Evolutionary conservation across 2,888 invertebrate species (phyloP).

Genomic region (Therioaphis trifolii): DNA sequence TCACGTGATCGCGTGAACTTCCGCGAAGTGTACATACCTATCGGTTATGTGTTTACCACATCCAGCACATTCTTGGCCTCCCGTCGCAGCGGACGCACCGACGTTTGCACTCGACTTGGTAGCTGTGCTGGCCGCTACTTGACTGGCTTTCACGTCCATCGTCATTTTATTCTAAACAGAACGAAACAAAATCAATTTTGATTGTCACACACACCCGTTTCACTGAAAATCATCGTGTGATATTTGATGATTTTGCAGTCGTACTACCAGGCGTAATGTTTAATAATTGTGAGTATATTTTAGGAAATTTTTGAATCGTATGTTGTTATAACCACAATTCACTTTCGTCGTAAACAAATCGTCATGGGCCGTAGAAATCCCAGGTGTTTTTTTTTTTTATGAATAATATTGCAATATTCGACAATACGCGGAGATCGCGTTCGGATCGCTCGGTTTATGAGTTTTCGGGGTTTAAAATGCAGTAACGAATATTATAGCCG

Average conservation of each 20-base stretch:
- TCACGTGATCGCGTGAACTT: too few relatives aligned
- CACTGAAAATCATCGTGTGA: too few relatives aligned
- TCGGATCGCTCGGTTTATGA: conserved; percentile 43
- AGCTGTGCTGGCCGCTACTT: conserved; percentile 70
- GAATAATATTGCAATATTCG: conserved; percentile 27
- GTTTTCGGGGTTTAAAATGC: conserved; percentile 54
- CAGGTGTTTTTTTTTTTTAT: neutral
- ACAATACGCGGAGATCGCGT: conserved; percentile 12
- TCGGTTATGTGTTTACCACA: conserved; percentile 95
- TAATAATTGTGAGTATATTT: too few relatives aligned
- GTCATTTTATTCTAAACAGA: conserved; percentile 72
- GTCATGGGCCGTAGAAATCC: neutral
- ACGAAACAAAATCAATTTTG: too few relatives aligned
- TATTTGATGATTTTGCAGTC: too few relatives aligned
- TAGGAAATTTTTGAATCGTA: too few relatives aligned
- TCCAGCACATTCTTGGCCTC: conserved; percentile 86
- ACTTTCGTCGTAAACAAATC: neutral
- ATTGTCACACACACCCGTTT: too few relatives aligned
- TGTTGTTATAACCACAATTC: neutral
- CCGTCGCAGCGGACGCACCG: conserved; percentile 70
- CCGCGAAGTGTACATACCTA: conserved; percentile 70
- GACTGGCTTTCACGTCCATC: conserved; percentile 86
- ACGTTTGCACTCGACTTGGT: conserved; percentile 70
- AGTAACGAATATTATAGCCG: conserved; percentile 52
- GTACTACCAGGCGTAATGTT: too few relatives aligned